A percentile compares a stretch with the other conserved stretches of the same genome.
These are phyloP conservation scores for Euwallacea fornicatus DNA, from an alignment of 1,140 invertebrate species.

Conservation along the genomic window DNA sequence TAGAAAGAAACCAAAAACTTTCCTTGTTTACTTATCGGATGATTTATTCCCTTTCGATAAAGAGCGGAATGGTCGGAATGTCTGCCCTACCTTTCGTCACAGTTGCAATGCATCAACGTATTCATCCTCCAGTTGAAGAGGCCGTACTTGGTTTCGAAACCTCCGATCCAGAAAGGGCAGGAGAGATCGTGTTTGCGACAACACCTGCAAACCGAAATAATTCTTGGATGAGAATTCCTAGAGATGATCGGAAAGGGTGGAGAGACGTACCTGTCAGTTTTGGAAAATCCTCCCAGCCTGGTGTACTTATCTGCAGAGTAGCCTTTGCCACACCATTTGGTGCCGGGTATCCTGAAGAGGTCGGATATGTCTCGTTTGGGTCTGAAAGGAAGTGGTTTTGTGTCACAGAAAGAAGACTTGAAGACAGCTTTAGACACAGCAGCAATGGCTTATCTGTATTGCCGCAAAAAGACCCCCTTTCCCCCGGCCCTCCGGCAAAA, in stretches of 20 bases:
- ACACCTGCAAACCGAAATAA: slow-evolving; percentile 57
- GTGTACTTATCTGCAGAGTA: slow-evolving; percentile 72
- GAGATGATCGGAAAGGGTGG: background rate
- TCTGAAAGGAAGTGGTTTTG: slow-evolving; percentile 29
- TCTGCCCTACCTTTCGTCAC: slow-evolving; percentile 75
- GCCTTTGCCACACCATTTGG: slow-evolving; percentile 86
- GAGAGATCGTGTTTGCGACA: slow-evolving; percentile 80
- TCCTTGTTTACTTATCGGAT: too few relatives aligned
- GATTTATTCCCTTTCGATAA: too few relatives aligned
- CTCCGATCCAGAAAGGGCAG: slow-evolving; percentile 79
- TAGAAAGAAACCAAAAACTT: too few relatives aligned
- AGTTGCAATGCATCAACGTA: slow-evolving; percentile 84
- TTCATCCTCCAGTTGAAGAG: slow-evolving; percentile 74
- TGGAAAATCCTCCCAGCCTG: slow-evolving; percentile 74
- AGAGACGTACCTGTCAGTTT: slow-evolving; percentile 62
- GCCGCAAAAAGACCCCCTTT: too few relatives aligned
- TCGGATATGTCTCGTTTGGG: slow-evolving; percentile 58
- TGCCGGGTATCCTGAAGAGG: slow-evolving; percentile 74
- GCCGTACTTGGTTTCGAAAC: slow-evolving; percentile 75
- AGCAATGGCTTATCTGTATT: too few relatives aligned
- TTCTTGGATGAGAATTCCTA: background rate
- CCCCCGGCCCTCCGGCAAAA: too few relatives aligned
- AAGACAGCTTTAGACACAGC: too few relatives aligned
- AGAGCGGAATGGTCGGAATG: too few relatives aligned
- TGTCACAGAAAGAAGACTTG: too few relatives aligned